Percentiles rank a stretch among this genome's conserved stretches.
Conservation (phyloP, 1,140 invertebrate genomes). For the Arion vulgaris region DNA sequence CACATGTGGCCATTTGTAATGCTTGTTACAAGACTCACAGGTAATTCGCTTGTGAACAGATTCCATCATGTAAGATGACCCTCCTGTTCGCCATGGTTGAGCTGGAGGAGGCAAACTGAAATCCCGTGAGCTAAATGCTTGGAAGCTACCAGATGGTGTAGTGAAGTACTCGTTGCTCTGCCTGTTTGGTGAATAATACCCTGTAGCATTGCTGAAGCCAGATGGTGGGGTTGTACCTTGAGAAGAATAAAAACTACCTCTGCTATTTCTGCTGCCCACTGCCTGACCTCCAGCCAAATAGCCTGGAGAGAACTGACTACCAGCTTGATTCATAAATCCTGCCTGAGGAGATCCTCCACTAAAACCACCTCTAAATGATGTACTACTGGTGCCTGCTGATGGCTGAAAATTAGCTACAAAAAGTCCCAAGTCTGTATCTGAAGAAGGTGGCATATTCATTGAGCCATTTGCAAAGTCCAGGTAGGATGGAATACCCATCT, state of each 20-base stretch:
- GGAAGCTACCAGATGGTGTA: not conserved
- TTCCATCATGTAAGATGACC: not conserved
- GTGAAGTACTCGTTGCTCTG: slow-evolving; percentile 9
- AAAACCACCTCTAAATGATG: not conserved
- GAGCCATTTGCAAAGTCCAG: not conserved
- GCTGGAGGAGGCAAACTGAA: slow-evolving; percentile 32
- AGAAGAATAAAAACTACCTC: not conserved
- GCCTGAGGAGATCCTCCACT: not conserved
- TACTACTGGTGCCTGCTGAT: not conserved
- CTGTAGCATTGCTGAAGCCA: slow-evolving; percentile 8
- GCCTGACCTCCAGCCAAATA: not conserved
- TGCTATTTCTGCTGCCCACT: not conserved
- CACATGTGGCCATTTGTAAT: slow-evolving; percentile 30
- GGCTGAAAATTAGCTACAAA: not conserved
- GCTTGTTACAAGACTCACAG: slow-evolving; percentile 16
- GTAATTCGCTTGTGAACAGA: not conserved
- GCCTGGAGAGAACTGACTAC: not conserved
- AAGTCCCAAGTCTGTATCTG: not conserved
- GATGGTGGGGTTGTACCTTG: not conserved
- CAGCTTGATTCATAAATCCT: not conserved
- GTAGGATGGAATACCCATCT: not conserved
- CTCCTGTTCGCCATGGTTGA: not conserved
- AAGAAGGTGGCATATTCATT: not conserved
- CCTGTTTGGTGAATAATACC: slow-evolving; percentile 4
- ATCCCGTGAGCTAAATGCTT: slow-evolving; percentile 22